Evolutionary conservation across 2,113 vertebrate species (phyloP), one percentile per base, ranked within the genome.

Genomic region (Brachyhypopomus gauderio): DNA sequence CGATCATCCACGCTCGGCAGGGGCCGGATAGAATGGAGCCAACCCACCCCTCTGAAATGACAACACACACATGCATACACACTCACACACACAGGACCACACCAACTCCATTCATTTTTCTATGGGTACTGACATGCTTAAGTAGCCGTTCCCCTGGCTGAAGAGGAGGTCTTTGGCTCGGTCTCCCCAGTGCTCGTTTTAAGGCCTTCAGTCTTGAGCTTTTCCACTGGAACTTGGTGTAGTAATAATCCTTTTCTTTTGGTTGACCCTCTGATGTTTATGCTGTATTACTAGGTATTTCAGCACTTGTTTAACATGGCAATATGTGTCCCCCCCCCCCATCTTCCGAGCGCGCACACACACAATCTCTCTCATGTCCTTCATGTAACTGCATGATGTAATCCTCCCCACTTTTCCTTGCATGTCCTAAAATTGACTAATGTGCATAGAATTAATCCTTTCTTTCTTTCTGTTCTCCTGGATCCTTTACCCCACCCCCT

Each of bases 361-460:
- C 45, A 84, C 84, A 86, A 27, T 85, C 83, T 82, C 81, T 25
- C 52, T 48, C 82, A 82, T 77, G 74, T 88, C 85, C 88, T 84
- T 85, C 70, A 74, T 41, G 78, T 91, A 92, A 90, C 88, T 86
- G 91, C 90, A 91, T 87, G 91, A 85, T 88, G 71, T 83, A 82
- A 89, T 89, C 82, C 89, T 80, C 83, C 87, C 77, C 72, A 73
- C 59, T 85, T 30, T 86, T 83, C 86, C 75, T 83, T 89, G 90
- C 92, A 91, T 90, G 92, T 85, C 78, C 58, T 80, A 84, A 81
- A 86, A 90, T 67, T 88, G 78, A 92, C 90, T 92, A 90, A 93
- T 92, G 75, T 92, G 89, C 88, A 92, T 89, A 86, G 84, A 88
- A 88, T 92, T 93, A 91, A 92, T 89, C 85, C 75, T 79, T 82